A percentile compares a stretch with the other conserved stretches of the same genome.
Evolutionary conservation across 2,888 invertebrate species (phyloP).

Genomic region (Desoria tigrina): DNA sequence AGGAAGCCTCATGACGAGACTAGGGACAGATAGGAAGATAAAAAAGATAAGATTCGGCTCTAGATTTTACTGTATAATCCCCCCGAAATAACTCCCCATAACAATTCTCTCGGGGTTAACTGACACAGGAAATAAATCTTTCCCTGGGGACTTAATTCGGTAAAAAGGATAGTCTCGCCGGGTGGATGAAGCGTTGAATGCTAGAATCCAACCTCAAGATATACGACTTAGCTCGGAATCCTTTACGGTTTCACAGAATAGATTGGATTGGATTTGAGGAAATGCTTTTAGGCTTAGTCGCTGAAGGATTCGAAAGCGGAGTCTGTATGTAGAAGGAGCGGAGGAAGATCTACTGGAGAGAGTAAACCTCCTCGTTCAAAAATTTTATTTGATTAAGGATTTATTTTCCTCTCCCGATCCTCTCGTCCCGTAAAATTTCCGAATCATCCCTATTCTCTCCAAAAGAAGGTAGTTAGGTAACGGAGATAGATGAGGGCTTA

Average conservation of each 20-base stretch:
- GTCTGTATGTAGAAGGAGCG: neutral
- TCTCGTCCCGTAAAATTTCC: constrained; percentile 19
- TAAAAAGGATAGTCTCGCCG: neutral
- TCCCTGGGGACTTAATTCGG: too few relatives aligned
- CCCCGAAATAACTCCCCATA: too few relatives aligned
- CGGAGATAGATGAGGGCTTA: constrained; percentile 21
- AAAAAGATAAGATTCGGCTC: constrained; percentile 9
- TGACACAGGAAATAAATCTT: too few relatives aligned
- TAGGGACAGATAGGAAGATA: neutral
- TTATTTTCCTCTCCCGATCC: constrained; percentile 21
- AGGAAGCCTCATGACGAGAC: neutral
- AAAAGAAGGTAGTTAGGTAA: neutral
- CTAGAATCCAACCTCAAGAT: constrained; percentile 7
- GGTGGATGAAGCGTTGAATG: constrained; percentile 5
- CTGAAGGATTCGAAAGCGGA: neutral
- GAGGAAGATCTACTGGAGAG: neutral
- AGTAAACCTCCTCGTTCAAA: constrained; percentile 13
- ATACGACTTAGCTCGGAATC: constrained; percentile 12
- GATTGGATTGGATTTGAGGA: constrained; percentile 12
- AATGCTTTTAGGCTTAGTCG: constrained; percentile 4
- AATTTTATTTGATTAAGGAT: constrained; percentile 27
- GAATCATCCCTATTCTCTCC: constrained; percentile 10
- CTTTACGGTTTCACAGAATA: constrained; percentile 9
- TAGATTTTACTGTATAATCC: too few relatives aligned
- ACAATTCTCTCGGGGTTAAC: too few relatives aligned